Percentiles rank a stretch among this genome's conserved stretches.
phyloP scores from a whole-genome alignment of 2,888 invertebrate species.

The Orthosia cruda region DNA sequence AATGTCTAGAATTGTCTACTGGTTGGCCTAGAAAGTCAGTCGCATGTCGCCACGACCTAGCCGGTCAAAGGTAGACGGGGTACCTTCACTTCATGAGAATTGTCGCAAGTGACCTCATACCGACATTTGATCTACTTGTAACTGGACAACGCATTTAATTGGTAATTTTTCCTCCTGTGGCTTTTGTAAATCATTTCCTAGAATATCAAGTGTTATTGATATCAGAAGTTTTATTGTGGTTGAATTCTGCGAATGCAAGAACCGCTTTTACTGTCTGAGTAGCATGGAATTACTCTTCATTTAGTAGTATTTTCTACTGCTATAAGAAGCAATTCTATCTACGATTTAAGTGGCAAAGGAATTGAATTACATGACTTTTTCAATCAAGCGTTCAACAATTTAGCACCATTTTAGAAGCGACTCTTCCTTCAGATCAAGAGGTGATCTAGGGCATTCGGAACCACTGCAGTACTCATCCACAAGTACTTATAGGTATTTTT shows the following conservation, averaged over 20 bases:
- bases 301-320: neutral
- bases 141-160: conserved; percentile 28
- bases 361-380: too few species aligned
- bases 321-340: too few species aligned
- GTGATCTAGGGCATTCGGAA: neutral
- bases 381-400: neutral
- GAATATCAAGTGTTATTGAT: conserved; percentile 10
- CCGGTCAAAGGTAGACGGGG: conserved; percentile 86
- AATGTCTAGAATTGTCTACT: conserved; percentile 61
- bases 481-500: too few species aligned
- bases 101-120: conserved; percentile 74
- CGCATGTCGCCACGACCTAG: conserved; percentile 78
- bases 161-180: conserved; percentile 34
- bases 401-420: neutral
- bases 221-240: neutral
- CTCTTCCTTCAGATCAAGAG: neutral
- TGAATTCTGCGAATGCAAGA: neutral
- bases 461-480: too few species aligned
- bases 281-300: neutral
- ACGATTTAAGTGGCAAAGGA: too few species aligned
- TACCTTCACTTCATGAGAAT: conserved; percentile 84
- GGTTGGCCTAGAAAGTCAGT: conserved; percentile 86
- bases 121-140: conserved; percentile 57
- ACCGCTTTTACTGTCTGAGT: neutral
- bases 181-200: conserved; percentile 43